A percentile compares a stretch with the other conserved stretches of the same genome.
Conservation (phyloP, 30 jellyfish, hydroid and myxozoan genomes). For the Hydractinia echinata region DNA sequence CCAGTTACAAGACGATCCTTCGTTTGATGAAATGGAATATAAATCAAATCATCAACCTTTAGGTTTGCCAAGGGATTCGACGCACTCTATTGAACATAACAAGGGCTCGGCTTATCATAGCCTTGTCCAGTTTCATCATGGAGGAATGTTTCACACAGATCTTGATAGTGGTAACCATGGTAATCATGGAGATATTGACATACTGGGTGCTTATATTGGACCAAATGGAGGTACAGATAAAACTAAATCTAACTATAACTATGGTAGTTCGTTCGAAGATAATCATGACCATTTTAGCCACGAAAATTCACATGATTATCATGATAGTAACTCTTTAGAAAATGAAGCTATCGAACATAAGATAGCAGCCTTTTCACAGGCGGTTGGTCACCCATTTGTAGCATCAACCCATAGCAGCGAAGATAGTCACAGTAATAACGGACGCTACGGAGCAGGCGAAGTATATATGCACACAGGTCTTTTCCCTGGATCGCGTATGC, state of each 20-base stretch:
- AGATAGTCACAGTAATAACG: constrained; percentile 24
- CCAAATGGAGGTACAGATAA: not conserved
- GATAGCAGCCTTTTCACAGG: constrained; percentile 6
- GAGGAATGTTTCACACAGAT: constrained; percentile 18
- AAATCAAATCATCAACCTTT: constrained; percentile 5
- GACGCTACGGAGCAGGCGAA: constrained; percentile 11
- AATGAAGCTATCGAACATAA: constrained; percentile 14
- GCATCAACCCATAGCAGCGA: constrained; percentile 2
- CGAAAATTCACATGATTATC: not conserved
- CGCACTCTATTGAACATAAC: constrained; percentile 19
- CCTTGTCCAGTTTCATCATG: constrained; percentile 8
- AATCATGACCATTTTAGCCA: not conserved
- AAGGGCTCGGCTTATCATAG: constrained; percentile 9
- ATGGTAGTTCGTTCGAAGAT: not conserved
- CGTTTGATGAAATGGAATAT: constrained; percentile 31
- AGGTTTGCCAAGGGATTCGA: constrained; percentile 9
- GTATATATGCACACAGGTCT: constrained; percentile 24
- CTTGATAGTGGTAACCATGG: not conserved
- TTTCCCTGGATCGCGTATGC: constrained; percentile 28
- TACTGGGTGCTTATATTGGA: not conserved
- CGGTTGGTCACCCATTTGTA: constrained; percentile 15
- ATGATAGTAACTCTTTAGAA: constrained; percentile 8
- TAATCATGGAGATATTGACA: not conserved
- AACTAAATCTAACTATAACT: not conserved
- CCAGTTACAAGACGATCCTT: constrained; percentile 30